A percentile compares a stretch with the other conserved stretches of the same genome.
Conservation (phyloP, 64 coral and sea anemone species). For the Exaiptasia diaphana region DNA sequence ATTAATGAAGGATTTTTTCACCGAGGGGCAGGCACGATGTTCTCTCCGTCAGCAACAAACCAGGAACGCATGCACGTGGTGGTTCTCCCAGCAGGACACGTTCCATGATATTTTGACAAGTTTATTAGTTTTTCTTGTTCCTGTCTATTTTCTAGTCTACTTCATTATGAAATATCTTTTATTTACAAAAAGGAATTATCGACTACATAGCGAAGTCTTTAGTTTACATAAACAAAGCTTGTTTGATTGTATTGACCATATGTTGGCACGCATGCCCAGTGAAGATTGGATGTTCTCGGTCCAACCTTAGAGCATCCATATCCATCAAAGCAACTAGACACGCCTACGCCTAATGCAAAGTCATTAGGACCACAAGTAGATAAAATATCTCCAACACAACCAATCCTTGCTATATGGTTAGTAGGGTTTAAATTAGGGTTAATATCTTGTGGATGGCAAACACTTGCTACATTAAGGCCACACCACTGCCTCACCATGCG, state of each 20-base stretch:
- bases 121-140: neutral
- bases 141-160: neutral
- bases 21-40: neutral
- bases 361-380: constrained; percentile 85
- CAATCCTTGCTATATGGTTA: constrained; percentile 88
- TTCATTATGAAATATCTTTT: neutral
- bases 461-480: constrained; percentile 81
- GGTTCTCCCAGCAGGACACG: too few species aligned
- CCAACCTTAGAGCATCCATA: constrained; percentile 87
- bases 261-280: constrained; percentile 76
- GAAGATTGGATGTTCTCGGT: constrained; percentile 70
- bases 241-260: constrained; percentile 85
- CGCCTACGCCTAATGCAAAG: constrained; percentile 76
- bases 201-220: neutral
- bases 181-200: neutral
- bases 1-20: neutral
- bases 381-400: constrained; percentile 82
- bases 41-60: constrained; percentile 53
- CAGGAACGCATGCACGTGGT: neutral
- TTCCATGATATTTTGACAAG: neutral
- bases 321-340: constrained; percentile 80
- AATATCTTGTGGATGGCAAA: constrained; percentile 85
- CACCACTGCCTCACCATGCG: constrained; percentile 87
- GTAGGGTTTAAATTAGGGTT: constrained; percentile 90
- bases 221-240: constrained; percentile 63